Base-by-base conservation (phyloP, 2,797 vertebrate genomes). In the Pygocentrus nattereri region DNA sequence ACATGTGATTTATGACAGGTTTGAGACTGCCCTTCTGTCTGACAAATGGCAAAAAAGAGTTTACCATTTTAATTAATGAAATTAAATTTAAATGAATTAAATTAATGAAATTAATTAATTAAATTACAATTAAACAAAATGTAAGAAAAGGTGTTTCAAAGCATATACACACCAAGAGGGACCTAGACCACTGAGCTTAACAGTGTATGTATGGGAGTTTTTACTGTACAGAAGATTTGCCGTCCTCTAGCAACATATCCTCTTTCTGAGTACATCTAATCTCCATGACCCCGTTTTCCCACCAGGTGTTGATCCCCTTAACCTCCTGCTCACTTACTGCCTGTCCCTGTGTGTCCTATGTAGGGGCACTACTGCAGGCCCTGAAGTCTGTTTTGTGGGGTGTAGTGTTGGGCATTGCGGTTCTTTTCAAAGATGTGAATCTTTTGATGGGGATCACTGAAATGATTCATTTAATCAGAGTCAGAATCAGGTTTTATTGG, bases 251-350 rank as follows among this genome's bases (percentile, higher is more conserved):
- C 65, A 27, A 80, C 74, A 82, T 88, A 85, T 91, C 84, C 88
- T 88, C 88, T 94, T 88, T 91, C 88, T 88, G 44, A 70, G 92
- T 89, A 93, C 91, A 94, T 86, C 82, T 95, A 94, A 95, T 94
- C 93, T 91, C 89, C 54, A 83, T 86, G 85, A 82, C 88, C 91
- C 84, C 88, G 88, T 93, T 92, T 92, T 83, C 89, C 79, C 72
- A 64, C 76, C 88, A 90, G 92, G 92, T 91, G 93, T 94, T 93
- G 92, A 94, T 94, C 92, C 92, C 88, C 30, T 83, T 85, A 88
- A 88, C 89, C 90, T 87, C 87, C 83, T 85, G 49, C 87, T 93
- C 83, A 88, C 82, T 84, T 90, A 88, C 88, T 84, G 70, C 84
- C 75, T 80, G 86, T 82, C 81, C 79, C 69, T 86, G 82, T 74